phyloP scores from a whole-genome alignment of 35 echinoderm and acorn worm genomes.

The Diadema setosum region DNA sequence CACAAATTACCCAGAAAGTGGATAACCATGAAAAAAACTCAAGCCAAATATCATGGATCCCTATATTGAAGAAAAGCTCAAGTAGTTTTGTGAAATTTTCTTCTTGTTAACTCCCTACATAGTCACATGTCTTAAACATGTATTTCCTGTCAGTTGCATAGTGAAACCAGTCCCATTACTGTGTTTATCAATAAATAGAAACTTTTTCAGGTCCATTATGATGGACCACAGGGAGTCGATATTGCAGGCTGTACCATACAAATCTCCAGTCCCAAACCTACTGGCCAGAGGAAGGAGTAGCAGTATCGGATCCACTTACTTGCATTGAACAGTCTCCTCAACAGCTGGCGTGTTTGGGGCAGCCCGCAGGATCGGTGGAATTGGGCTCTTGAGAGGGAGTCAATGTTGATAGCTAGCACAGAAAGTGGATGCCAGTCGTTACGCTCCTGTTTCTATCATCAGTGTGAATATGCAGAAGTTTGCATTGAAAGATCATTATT shows the following conservation, averaged over 20 bases:
- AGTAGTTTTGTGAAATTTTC: too few species aligned
- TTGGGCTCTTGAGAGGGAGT: conserved; percentile 65
- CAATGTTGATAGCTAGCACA: conserved; percentile 61
- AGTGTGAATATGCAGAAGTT: too few species aligned
- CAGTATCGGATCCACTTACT: neutral
- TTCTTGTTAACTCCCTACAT: too few species aligned
- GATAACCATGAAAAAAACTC: too few species aligned
- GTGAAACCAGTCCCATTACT: too few species aligned
- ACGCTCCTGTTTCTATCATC: conserved; percentile 20
- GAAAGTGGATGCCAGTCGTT: conserved; percentile 62
- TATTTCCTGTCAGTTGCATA: too few species aligned
- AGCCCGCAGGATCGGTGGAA: conserved; percentile 69
- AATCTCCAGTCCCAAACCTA: neutral
- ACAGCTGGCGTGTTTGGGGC: conserved; percentile 43
- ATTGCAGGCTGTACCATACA: neutral
- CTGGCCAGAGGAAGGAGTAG: neutral
- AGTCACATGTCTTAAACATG: too few species aligned
- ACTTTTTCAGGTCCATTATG: neutral
- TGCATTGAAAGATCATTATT: too few species aligned
- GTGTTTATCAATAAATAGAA: too few species aligned
- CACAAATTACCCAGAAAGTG: too few species aligned
- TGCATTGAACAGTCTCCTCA: conserved; percentile 50
- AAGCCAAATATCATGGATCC: too few species aligned
- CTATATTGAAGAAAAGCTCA: too few species aligned
- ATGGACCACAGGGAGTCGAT: neutral